Base-by-base conservation (phyloP, 2,113 vertebrate species). In the Maccullochella peelii region DNA sequence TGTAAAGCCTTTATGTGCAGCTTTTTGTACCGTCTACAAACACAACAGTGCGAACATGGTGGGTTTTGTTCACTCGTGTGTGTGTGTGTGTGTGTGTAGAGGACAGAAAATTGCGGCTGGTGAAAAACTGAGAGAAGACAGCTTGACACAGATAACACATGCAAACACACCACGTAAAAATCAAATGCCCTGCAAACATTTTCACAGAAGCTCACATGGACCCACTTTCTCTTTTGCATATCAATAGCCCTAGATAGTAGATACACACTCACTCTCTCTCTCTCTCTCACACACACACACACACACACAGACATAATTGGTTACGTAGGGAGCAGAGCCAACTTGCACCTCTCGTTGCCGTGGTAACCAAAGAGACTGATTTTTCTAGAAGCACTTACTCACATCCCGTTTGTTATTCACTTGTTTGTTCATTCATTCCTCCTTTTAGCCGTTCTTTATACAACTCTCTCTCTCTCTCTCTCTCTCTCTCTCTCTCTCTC, bases 351-450 rank as follows among this genome's bases (percentile, higher is more conserved):
- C 90, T 87, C 77, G 90, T 94, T 94, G 84, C 93, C 76, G 16
- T 90, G 92, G 93, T 81, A 92, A 94, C 94, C 83, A 42, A 65
- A 85, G 89, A 92, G 88, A 86, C 86, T 81, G 91, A 90, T 90
- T 94, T 91, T 93, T 93, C 86, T 82, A 82, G 89, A 87, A 92
- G 89, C 92, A 92, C 92, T 93, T 93, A 91, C 92, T 94, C 89
- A 93, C 91, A 93, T 92, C 91, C 92, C 73, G 83, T 89, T 89
- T 92, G 91, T 93, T 91, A 91, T 93, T 91, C 88, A 83, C 89
- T 92, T 88, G 69, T 91, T 93, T 91, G 87, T 91, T 91, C 89
- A 91, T 93, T 93, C 90, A 94, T 92, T 93, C 87, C 79, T 92
- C 80, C 86, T 89, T 91, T 92, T 84, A 84, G 87, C 69, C 61